Evolutionary conservation across 2,888 invertebrate genomes (phyloP), one percentile per base, ranked within the genome.

Genomic region (Nomada fabriciana): DNA sequence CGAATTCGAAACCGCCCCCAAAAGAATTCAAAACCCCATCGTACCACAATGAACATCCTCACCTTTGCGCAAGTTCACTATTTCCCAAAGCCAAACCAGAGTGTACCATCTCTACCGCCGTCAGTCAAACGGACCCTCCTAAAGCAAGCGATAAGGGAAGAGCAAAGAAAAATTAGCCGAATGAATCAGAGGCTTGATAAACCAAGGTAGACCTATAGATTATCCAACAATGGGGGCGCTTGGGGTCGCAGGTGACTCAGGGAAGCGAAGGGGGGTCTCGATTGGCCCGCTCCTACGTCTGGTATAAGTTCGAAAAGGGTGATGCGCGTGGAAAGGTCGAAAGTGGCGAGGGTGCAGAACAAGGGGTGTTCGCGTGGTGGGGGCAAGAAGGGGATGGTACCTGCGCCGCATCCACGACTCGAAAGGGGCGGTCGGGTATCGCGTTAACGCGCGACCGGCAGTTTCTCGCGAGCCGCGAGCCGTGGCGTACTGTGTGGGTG

Each of bases 391-490:
- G 84, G 87, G 83, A 77, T 81, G 75, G 86, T 84, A 86, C 86
- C 86, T 86, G 87, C 80, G 78, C 83, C 73, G 64, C 79, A 75
- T 71, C 65, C 59, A 47, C 73, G 55, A 59, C 53, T 63, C 60
- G 74, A 59, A 80, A 85, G 86, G 80, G 84, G 82, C 80, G 84
- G 80, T 87, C 64, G 85, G 74, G 76, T 68, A 80, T 76, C 76
- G 82, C 81, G 75, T 84, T 69, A 82, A 85, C 82, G 85, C 83
- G 84, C 88, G 79, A 76, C 86, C 87, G 87, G 87, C 91, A 92
- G 92, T 92, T 89, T 83, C 88, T 89, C 91, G 92, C 91, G 92
- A 91, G 89, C 90, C 91, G 91, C 90, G 91, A 89, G 87, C 86
- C 86, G 89, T 84, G 84, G 79, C 84, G 87, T 76, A 78, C 23